Percentiles rank a stretch among this genome's conserved stretches.
These are phyloP conservation scores for Dendrolimus kikuchii DNA, from an alignment of 1,140 invertebrate genomes.

Conservation along the genomic window DNA sequence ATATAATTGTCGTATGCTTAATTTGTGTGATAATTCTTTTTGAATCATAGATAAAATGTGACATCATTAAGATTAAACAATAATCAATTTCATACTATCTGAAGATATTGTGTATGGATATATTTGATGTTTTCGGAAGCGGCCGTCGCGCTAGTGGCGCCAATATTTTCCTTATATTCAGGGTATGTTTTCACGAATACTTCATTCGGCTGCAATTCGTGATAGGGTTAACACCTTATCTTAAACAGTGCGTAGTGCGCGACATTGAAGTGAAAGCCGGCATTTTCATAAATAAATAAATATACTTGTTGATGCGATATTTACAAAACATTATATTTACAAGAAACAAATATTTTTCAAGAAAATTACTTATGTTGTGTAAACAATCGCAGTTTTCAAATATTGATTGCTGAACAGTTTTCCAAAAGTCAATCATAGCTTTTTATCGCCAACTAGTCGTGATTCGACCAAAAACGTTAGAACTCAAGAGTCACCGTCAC, in stretches of 20 bases:
- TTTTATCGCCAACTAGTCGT: conserved; percentile 29
- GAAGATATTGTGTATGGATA: neutral
- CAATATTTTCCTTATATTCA: conserved; percentile 69
- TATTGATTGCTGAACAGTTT: conserved; percentile 35
- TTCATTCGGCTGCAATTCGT: conserved; percentile 66
- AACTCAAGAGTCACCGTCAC: conserved; percentile 49
- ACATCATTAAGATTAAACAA: too few relatives aligned
- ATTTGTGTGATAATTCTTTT: too few relatives aligned
- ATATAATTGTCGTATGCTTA: too few relatives aligned
- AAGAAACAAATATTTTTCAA: conserved; percentile 5
- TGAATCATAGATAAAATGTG: too few relatives aligned
- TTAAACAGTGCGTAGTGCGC: conserved; percentile 43
- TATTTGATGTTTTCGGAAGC: conserved; percentile 23
- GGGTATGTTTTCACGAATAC: conserved; percentile 67
- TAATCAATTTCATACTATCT: too few relatives aligned
- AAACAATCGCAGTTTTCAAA: conserved; percentile 17
- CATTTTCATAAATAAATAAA: conserved; percentile 16
- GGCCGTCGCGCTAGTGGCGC: conserved; percentile 55
- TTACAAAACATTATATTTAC: conserved; percentile 4
- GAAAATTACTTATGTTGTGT: conserved; percentile 2
- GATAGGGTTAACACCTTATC: conserved; percentile 61
- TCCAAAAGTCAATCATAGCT: conserved; percentile 24
- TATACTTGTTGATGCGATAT: conserved; percentile 10
- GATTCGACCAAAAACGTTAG: conserved; percentile 60
- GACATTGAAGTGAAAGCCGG: conserved; percentile 65